Percentiles rank a stretch among this genome's conserved stretches.
Conservation (phyloP, 2,797 vertebrate species). For the Hydrophis major region DNA sequence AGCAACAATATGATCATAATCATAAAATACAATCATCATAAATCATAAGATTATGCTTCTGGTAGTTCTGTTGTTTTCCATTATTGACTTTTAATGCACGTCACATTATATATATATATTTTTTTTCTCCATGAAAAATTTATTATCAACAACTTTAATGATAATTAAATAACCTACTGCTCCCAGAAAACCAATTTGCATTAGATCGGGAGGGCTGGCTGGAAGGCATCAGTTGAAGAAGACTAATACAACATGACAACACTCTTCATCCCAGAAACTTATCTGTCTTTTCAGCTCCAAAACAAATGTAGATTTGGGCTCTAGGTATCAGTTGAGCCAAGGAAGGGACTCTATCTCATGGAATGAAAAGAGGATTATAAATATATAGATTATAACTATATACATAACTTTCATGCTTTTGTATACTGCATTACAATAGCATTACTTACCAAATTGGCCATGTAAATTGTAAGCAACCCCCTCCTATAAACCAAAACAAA, state of each 20-base stretch:
- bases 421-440: slow-evolving; percentile 26
- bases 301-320: background rate
- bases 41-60: background rate
- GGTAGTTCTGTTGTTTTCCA: background rate
- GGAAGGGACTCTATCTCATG: background rate
- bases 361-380: background rate
- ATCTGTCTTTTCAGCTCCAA: background rate
- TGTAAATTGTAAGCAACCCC: slow-evolving; percentile 97
- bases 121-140: background rate
- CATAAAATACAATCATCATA: background rate
- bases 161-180: background rate
- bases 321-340: background rate
- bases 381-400: too few relatives aligned
- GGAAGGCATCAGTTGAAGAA: background rate
- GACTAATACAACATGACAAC: background rate
- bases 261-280: background rate
- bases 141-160: background rate
- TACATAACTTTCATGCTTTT: background rate
- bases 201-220: background rate
- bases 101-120: background rate
- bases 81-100: background rate
- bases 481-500: slow-evolving; percentile 79
- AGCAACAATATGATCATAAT: background rate
- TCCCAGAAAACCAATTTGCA: background rate
- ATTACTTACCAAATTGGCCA: slow-evolving; percentile 94